phyloP scores from a whole-genome alignment of 1,140 invertebrate genomes.

The Magallana angulata region DNA sequence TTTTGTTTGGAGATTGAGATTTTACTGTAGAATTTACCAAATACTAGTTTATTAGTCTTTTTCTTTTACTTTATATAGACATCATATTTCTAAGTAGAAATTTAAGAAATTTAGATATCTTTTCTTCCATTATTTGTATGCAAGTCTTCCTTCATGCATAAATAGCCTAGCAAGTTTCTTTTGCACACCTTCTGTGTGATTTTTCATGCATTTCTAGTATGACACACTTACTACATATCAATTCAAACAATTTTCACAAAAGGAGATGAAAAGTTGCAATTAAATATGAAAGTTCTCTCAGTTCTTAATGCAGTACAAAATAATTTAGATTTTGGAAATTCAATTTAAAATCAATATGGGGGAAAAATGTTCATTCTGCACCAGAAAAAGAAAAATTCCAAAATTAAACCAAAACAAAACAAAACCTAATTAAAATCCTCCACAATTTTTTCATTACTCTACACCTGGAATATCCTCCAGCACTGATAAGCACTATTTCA shows the following conservation, averaged over 20 bases:
- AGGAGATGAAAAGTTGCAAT: no score
- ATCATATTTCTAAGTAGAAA: not conserved
- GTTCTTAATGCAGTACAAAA: no score
- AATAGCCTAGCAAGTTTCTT: not conserved
- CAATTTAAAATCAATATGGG: no score
- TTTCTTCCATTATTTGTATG: not conserved
- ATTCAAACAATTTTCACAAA: no score
- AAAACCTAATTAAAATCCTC: no score
- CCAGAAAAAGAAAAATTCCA: no score
- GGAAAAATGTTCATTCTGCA: no score
- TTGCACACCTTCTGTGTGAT: constrained; percentile 22
- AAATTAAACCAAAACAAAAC: no score
- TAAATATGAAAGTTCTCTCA: no score
- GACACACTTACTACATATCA: no score
- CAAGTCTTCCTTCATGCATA: not conserved
- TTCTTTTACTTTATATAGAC: constrained; percentile 17
- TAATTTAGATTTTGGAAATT: no score
- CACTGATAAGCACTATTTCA: constrained; percentile 27
- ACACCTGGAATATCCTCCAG: not conserved
- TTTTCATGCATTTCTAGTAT: not conserved
- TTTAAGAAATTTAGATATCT: not conserved
- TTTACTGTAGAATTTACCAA: not conserved
- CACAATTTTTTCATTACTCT: no score
- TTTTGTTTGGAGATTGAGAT: not conserved
- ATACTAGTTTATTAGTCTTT: not conserved